phyloP scores from a whole-genome alignment of 2,888 invertebrate genomes.

The Galeopsomyia nigrocyanea region DNA sequence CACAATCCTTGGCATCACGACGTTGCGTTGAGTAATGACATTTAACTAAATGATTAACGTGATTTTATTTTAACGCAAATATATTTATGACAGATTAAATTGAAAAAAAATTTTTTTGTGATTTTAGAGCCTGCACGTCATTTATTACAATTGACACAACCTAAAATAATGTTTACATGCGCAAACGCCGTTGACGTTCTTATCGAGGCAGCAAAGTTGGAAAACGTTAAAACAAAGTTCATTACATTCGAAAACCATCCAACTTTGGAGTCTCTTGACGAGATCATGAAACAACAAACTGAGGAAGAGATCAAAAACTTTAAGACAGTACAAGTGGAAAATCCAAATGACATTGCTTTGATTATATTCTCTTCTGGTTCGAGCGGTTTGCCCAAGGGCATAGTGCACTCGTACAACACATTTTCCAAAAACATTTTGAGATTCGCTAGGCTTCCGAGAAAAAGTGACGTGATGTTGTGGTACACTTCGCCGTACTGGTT shows the following conservation, averaged over 20 bases:
- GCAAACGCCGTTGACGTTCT: constrained; percentile 33
- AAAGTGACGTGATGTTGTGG: constrained; percentile 46
- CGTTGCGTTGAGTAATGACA: constrained; percentile 53
- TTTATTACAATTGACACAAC: constrained; percentile 52
- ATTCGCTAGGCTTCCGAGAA: not conserved
- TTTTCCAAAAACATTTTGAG: constrained; percentile 49
- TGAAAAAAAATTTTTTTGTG: not conserved
- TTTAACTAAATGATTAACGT: not conserved
- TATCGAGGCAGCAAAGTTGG: constrained; percentile 47
- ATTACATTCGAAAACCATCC: constrained; percentile 53
- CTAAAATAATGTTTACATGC: constrained; percentile 57
- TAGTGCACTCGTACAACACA: constrained; percentile 54
- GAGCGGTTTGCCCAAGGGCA: constrained; percentile 60
- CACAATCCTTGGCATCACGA: constrained; percentile 58
- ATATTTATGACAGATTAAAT: no score
- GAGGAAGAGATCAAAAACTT: constrained; percentile 25
- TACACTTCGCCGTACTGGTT: constrained; percentile 60
- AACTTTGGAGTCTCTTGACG: constrained; percentile 46
- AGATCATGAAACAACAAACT: constrained; percentile 49
- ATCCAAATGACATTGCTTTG: constrained; percentile 48
- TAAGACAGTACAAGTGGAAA: constrained; percentile 37
- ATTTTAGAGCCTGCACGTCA: constrained; percentile 53
- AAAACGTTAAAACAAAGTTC: constrained; percentile 47
- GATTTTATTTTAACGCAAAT: not conserved
- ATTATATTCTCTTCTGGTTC: constrained; percentile 62